phyloP scores from a whole-genome alignment of 2,797 vertebrate genomes.

The Artibeus lituratus region DNA sequence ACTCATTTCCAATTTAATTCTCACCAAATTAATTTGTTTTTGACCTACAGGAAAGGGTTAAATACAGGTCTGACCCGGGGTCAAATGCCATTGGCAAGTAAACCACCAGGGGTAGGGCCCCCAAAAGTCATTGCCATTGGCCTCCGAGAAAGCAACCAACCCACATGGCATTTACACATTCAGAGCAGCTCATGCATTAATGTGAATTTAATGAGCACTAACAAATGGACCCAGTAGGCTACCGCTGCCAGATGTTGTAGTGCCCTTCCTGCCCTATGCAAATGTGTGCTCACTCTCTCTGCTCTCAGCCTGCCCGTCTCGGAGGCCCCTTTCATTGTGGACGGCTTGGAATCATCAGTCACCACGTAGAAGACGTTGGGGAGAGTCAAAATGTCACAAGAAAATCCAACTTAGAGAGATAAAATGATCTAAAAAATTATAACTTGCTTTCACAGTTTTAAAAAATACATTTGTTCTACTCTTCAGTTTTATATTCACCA shows the following conservation, averaged over 20 bases:
- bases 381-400: neutral
- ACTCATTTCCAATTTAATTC: slow-evolving; percentile 85
- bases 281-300: slow-evolving; percentile 55
- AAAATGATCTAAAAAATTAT: neutral
- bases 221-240: slow-evolving; percentile 80
- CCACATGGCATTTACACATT: slow-evolving; percentile 74
- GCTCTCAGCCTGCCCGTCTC: neutral
- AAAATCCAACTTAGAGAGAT: neutral
- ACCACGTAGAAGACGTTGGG: neutral
- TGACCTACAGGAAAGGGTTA: slow-evolving; percentile 91
- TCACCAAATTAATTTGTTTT: slow-evolving; percentile 87
- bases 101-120: slow-evolving; percentile 88
- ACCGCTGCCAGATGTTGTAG: slow-evolving; percentile 81
- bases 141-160: slow-evolving; percentile 60
- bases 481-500: neutral
- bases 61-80: slow-evolving; percentile 85
- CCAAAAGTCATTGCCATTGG: slow-evolving; percentile 85
- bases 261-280: slow-evolving; percentile 81
- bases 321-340: neutral
- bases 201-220: slow-evolving; percentile 83
- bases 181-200: slow-evolving; percentile 80
- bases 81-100: slow-evolving; percentile 88
- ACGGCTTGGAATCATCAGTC: neutral
- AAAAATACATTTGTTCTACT: neutral
- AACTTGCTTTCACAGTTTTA: neutral